These are phyloP conservation scores for Drosophila limbata DNA, from an alignment of 2,888 invertebrate genomes.

Conservation along the genomic window DNA sequence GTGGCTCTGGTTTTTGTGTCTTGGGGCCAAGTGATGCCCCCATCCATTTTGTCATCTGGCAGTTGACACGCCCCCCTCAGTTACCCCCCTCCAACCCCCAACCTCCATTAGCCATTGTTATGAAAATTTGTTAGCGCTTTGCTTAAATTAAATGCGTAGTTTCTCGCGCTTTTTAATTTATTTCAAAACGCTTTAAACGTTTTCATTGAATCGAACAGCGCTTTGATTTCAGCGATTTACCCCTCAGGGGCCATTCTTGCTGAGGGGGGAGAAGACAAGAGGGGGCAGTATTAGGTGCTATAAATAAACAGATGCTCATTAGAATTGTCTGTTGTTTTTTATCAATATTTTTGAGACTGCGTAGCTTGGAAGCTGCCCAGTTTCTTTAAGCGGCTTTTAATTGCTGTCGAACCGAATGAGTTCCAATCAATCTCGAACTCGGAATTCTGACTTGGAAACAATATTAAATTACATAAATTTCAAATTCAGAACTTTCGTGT, in stretches of 20 bases:
- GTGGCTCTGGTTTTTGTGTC: slow-evolving; percentile 21
- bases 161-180: slow-evolving; percentile 68
- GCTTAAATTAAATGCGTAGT: slow-evolving; percentile 68
- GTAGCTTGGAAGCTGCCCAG: slow-evolving; percentile 69
- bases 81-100: background rate
- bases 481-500: slow-evolving; percentile 14
- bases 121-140: slow-evolving; percentile 55
- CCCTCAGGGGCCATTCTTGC: slow-evolving; percentile 2
- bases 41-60: slow-evolving; percentile 54
- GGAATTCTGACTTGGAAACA: slow-evolving; percentile 9
- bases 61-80: slow-evolving; percentile 36
- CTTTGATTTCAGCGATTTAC: slow-evolving; percentile 66
- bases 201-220: slow-evolving; percentile 71
- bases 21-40: slow-evolving; percentile 52
- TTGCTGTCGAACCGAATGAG: slow-evolving; percentile 61
- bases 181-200: slow-evolving; percentile 69
- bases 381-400: slow-evolving; percentile 72
- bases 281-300: slow-evolving; percentile 35
- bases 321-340: slow-evolving; percentile 13
- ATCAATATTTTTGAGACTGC: slow-evolving; percentile 29
- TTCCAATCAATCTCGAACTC: slow-evolving; percentile 66
- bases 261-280: background rate
- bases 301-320: slow-evolving; percentile 55
- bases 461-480: slow-evolving; percentile 46
- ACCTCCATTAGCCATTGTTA: slow-evolving; percentile 47